Evolutionary conservation across 2,797 vertebrate species (phyloP).

Genomic region (Champsocephalus gunnari): DNA sequence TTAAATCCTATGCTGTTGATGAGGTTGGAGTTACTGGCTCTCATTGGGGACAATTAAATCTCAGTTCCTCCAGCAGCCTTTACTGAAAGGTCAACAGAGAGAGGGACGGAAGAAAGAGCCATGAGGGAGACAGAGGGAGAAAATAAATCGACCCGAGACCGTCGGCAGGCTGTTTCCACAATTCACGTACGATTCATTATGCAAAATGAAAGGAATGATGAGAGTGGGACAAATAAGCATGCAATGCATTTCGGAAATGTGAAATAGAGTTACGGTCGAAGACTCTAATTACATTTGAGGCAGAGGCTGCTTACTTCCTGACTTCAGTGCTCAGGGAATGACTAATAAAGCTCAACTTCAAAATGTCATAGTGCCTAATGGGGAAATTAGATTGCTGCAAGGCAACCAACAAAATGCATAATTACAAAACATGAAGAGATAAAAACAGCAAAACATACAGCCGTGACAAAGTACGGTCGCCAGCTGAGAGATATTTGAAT

Average conservation of each 20-base stretch:
- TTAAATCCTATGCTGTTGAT: constrained; percentile 58
- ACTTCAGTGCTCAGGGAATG: constrained; percentile 51
- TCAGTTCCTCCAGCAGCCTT: constrained; percentile 37
- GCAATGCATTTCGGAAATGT: constrained; percentile 36
- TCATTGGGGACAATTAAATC: constrained; percentile 68
- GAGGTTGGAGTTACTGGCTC: constrained; percentile 56
- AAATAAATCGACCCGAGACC: background rate
- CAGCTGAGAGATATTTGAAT: constrained; percentile 6
- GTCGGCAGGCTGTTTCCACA: constrained; percentile 30
- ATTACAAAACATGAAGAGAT: constrained; percentile 55
- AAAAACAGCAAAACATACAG: constrained; percentile 28
- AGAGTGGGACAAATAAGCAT: constrained; percentile 46
- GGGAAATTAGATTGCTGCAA: constrained; percentile 54
- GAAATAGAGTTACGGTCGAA: constrained; percentile 64
- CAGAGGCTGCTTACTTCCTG: constrained; percentile 54
- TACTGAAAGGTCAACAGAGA: constrained; percentile 61
- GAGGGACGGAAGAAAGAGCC: constrained; percentile 25
- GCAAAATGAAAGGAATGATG: constrained; percentile 48
- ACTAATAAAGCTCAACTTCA: constrained; percentile 66
- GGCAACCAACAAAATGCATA: constrained; percentile 49
- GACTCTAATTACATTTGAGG: constrained; percentile 68
- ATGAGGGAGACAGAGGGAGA: background rate
- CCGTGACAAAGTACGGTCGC: constrained; percentile 7
- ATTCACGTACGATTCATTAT: constrained; percentile 42
- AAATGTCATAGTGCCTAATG: constrained; percentile 59